A percentile compares a stretch with the other conserved stretches of the same genome.
phyloP scores from a whole-genome alignment of 2,797 vertebrate genomes.

The Artibeus lituratus region DNA sequence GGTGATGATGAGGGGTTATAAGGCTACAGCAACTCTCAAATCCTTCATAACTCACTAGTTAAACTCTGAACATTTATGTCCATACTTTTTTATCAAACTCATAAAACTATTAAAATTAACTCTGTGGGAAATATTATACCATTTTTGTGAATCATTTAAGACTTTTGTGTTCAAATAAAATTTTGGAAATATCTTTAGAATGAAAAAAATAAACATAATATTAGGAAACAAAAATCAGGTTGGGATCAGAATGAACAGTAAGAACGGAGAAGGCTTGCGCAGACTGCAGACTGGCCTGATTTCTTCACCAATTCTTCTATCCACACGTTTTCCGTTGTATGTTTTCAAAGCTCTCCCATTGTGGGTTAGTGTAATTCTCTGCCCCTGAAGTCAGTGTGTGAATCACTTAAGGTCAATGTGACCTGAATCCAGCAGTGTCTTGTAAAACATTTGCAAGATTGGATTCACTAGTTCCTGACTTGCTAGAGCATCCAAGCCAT shows the following conservation, averaged over 20 bases:
- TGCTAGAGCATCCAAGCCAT: background rate
- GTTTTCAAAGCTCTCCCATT: background rate
- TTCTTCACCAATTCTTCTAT: background rate
- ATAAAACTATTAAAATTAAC: background rate
- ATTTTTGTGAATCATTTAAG: background rate
- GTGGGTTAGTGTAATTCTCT: background rate
- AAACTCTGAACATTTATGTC: background rate
- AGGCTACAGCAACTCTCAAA: background rate
- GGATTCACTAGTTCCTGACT: background rate
- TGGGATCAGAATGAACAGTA: background rate
- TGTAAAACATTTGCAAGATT: background rate
- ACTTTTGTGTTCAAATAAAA: background rate
- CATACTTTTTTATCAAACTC: background rate
- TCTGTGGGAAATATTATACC: background rate
- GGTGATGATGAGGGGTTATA: background rate
- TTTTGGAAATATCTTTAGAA: background rate
- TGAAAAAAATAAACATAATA: background rate
- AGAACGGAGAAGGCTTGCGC: background rate
- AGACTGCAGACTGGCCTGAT: background rate
- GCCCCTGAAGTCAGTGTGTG: background rate
- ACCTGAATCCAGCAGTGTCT: background rate
- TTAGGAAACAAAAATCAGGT: background rate
- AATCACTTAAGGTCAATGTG: background rate
- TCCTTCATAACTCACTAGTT: background rate
- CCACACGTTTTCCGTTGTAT: background rate